Evolutionary conservation across 2,888 invertebrate species (phyloP).

Genomic region (Drosophila histrio): DNA sequence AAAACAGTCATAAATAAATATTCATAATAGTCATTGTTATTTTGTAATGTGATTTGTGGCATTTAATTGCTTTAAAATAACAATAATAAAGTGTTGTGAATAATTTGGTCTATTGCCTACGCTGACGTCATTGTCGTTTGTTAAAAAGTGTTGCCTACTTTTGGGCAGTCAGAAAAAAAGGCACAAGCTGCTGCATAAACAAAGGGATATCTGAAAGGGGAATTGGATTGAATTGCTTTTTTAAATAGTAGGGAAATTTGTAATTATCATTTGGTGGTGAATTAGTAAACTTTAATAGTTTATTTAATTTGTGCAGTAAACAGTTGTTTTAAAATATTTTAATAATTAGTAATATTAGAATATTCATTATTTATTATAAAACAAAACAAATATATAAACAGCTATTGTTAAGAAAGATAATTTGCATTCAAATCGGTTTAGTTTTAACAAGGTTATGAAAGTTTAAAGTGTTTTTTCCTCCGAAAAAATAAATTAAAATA

Average conservation of each 20-base stretch:
- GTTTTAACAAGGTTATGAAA: no score
- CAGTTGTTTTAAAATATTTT: no score
- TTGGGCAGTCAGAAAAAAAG: background rate
- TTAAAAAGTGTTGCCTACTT: constrained; percentile 43
- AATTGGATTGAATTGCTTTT: background rate
- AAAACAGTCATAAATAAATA: background rate
- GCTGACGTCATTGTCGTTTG: constrained; percentile 37
- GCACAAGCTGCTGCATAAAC: background rate
- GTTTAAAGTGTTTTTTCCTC: no score
- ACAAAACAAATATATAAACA: no score
- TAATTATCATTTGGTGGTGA: background rate
- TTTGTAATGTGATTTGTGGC: background rate
- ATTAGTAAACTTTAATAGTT: background rate
- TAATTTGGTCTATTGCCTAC: background rate
- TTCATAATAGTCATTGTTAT: background rate
- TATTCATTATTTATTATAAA: no score
- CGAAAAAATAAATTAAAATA: no score
- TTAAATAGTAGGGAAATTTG: background rate
- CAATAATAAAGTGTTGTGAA: constrained; percentile 11
- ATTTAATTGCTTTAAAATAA: constrained; percentile 1
- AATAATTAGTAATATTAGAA: no score
- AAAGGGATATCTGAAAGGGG: constrained; percentile 1
- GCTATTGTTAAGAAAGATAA: no score
- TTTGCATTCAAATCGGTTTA: no score
- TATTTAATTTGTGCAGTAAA: no score